Base-by-base conservation (phyloP, 2,113 vertebrate genomes). In the Chionodraco myersi region DNA sequence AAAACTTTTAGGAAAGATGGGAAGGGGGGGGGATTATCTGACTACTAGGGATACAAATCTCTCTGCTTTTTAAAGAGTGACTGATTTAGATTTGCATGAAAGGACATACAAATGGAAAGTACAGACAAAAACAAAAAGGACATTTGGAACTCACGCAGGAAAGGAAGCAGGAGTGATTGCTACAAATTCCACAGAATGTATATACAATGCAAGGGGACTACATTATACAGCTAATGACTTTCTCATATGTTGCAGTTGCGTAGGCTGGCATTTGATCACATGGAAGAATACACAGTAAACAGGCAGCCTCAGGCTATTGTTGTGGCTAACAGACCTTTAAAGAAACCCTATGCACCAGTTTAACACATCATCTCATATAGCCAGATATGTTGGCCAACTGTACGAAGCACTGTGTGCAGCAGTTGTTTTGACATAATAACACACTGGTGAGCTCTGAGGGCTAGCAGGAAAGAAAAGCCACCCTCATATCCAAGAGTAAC, bases 121-220 rank as follows among this genome's bases (percentile, higher is more conserved):
- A 64, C 63, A 52, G 47, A 52, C 41, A 68, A 75, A 70, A 67
- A 63, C 62, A 57, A 34, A 52, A 66, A 53, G 73, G 34, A 74
- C 66, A 77, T 30, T 41, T 41, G 7, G 36, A 41, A 62, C 30
- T 69, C 26, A 66, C 36, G 76, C 52, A n/a, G 47, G 36, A 80
- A 77, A 61, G 75, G 41, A 60, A 73, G 76, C 52, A n/a, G 47
- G 36, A 80, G 78, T 59, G 75, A 75, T 66, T 82, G 53, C 84
- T 79, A 53, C 57, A 72, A 91, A 90, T 92, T 89, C 86, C 89
- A 87, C 74, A 87, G 74, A 76, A 86, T 92, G 85, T 93, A 86
- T 83, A 82, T 86, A 88, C 82, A 82, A 86, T 85, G 74, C 74
- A 87, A 75, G 70, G 71, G 68, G 78, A 70, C 77, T 83, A 83